Evolutionary conservation across 2,797 vertebrate species (phyloP).

Genomic region (Momotus momota): DNA sequence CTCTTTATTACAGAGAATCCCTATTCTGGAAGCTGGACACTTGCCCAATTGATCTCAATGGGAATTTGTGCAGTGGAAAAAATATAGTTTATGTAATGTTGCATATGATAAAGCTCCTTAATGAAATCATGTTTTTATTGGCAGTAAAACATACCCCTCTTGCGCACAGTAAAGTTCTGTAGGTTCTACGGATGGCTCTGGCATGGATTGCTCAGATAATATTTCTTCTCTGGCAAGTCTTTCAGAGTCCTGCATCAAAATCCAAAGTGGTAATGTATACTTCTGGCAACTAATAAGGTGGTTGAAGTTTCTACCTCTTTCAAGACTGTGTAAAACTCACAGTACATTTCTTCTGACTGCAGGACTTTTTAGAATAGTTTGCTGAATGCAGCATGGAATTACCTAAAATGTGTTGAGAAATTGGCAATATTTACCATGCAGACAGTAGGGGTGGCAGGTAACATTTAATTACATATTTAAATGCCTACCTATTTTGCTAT

Average conservation of each 20-base stretch:
- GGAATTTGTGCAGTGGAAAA: not conserved
- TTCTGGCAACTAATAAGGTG: not conserved
- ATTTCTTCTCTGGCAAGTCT: not conserved
- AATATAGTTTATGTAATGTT: slow-evolving; percentile 9
- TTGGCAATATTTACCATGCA: not conserved
- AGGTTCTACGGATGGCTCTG: not conserved
- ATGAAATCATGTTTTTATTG: slow-evolving; percentile 33
- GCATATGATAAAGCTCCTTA: slow-evolving; percentile 30
- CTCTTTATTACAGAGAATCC: not conserved
- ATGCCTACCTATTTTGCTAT: not conserved
- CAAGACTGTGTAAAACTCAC: not conserved
- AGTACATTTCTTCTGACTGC: not conserved
- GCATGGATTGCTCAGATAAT: not conserved
- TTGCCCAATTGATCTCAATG: not conserved
- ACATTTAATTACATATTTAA: slow-evolving; percentile 31
- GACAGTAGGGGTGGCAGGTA: not conserved
- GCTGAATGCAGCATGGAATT: not conserved
- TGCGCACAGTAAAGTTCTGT: not conserved
- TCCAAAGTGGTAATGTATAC: not conserved
- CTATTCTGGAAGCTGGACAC: not conserved
- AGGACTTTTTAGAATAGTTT: not conserved
- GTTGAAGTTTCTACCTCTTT: not conserved
- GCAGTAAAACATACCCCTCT: slow-evolving; percentile 6
- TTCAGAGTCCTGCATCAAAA: slow-evolving; percentile 18
- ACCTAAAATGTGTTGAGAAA: not conserved